phyloP scores from a whole-genome alignment of 2,113 vertebrate genomes.

The Sisor rabdophorus region DNA sequence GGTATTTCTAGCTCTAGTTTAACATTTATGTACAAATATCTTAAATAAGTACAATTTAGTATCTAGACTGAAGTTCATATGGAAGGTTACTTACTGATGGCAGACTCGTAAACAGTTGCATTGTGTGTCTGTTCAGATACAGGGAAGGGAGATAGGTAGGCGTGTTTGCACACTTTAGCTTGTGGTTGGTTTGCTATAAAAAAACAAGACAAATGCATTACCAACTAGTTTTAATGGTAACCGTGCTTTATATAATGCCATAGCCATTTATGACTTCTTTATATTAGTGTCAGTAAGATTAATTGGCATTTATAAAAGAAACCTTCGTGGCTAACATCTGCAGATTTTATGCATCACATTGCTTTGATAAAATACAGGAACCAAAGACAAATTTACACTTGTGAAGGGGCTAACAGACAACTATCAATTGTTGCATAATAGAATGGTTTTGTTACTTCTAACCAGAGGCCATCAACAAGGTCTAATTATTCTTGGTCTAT shows the following conservation, averaged over 20 bases:
- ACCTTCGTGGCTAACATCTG: too few relatives aligned
- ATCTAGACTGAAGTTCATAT: background rate
- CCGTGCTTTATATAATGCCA: background rate
- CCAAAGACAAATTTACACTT: background rate
- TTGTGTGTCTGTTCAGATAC: conserved; percentile 76
- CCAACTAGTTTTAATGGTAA: background rate
- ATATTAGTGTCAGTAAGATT: background rate
- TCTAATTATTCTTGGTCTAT: background rate
- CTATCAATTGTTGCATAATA: background rate
- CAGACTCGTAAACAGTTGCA: conserved; percentile 80
- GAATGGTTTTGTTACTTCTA: background rate
- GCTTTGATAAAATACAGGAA: background rate
- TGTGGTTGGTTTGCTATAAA: conserved; percentile 80
- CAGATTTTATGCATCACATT: background rate
- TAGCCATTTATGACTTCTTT: background rate
- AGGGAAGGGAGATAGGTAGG: conserved; percentile 91
- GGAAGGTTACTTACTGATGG: conserved; percentile 80
- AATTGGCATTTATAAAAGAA: background rate
- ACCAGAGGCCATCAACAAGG: background rate
- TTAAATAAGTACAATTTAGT: too few relatives aligned
- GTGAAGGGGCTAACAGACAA: background rate
- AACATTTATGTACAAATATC: background rate
- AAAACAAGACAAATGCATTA: conserved; percentile 35
- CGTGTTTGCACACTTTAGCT: conserved; percentile 80
- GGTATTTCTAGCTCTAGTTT: background rate